Base-by-base conservation (phyloP, 92 coral and sea anemone genomes). In the Phenganax marumi region DNA sequence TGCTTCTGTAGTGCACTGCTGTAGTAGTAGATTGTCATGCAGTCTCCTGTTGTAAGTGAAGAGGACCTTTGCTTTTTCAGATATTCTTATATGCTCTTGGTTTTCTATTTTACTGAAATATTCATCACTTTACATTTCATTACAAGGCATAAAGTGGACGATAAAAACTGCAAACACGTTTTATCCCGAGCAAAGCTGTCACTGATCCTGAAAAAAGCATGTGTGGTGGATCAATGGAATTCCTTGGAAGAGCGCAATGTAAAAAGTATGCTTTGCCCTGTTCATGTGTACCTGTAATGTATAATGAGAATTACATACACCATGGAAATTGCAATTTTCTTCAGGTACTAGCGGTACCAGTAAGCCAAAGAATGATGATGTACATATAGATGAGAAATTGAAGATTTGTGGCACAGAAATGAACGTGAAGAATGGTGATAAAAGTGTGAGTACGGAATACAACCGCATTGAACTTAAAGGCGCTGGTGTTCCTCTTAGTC, bases 171-270 rank as follows among this genome's bases (percentile, higher is more conserved):
- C 49, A 78, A 78, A 18, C 49, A 61, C 60, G 52, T 12, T 33
- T 3, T 63, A 63, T n/a, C 72, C 3, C 49, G 9, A 51, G 0
- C 17, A 61, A 78, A 61, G 17, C 58, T 78, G 65, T 60, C 83
- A 13, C 50, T 78, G 48, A 62, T 16, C 14, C 47, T 78, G 50
- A 78, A 21, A 61, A 62, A 19, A 78, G 54, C 65, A 22, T 43
- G 18, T 66, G 49, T 66, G n/a, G 18, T 12, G 19, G 73, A 63
- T 51, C 71, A 18, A 50, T 78, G 83, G 83, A 61, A 47, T 46
- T 78, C 83, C 19, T 50, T 78, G 53, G 56, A 78, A 61, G 71
- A 65, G 49, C 73, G 60, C 18, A 46, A 61, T 78, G 12, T 22
- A 12, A 68, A 63, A 14, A 55, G 72, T 66, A 66, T 25, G 26